phyloP scores from a whole-genome alignment of 2,113 vertebrate species.

The Mobula hypostoma region DNA sequence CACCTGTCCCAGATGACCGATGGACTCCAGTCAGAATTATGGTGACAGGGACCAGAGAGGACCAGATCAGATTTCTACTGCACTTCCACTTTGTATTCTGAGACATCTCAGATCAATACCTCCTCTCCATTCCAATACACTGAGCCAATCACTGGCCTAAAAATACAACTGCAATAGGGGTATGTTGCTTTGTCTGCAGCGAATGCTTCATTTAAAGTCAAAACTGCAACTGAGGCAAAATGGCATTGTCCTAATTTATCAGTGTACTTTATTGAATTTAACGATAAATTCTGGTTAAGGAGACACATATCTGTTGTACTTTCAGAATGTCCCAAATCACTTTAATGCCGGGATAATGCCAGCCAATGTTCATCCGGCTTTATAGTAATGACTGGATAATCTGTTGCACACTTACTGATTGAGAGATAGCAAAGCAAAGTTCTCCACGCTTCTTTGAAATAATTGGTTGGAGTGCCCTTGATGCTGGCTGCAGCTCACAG shows the following conservation, averaged over 20 bases:
- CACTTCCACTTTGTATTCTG: neutral
- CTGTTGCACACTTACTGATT: no score
- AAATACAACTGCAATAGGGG: neutral
- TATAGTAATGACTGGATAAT: no score
- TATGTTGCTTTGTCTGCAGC: neutral
- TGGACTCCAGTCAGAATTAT: neutral
- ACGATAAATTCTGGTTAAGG: neutral
- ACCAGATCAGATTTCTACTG: neutral
- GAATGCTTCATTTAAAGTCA: neutral
- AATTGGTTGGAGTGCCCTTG: no score
- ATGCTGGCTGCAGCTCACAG: no score
- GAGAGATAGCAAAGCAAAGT: no score
- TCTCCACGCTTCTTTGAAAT: no score
- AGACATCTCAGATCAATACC: neutral
- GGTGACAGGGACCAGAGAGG: neutral
- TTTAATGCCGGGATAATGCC: no score
- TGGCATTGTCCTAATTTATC: neutral
- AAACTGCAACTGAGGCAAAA: neutral
- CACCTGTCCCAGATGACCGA: neutral
- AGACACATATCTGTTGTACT: no score
- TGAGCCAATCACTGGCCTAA: neutral
- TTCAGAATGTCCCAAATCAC: no score
- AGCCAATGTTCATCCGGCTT: no score
- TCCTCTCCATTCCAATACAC: neutral
- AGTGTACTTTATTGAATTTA: neutral